Base-by-base conservation (phyloP, 2,113 vertebrate species). In the Romanogobio albipinnatus region DNA sequence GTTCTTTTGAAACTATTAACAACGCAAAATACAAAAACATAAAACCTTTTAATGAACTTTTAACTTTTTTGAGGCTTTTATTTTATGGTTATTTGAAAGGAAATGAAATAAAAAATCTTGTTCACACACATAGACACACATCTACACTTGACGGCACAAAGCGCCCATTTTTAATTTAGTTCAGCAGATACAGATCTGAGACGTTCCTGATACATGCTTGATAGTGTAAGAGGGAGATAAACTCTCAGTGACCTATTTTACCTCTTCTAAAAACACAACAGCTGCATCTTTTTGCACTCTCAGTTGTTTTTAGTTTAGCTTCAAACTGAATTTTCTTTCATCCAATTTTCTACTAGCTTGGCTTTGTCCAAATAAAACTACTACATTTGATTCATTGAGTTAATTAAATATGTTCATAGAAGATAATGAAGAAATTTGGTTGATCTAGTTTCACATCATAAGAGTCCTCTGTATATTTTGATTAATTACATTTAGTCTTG, bases 151-250 rank as follows among this genome's bases (percentile, higher is more conserved):
- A 24, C 6, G 11, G 14, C 43, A 75, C 51, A 83, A 49, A 84
- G 58, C 22, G 1, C 1, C 56, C 75, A 19, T 59, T 43, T 80
- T 75, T 39, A 62, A 33, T 64, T 75, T 51, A 5, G 14, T 59
- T 33, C 49, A 53, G 33, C 66, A 15, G 80, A 82, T 82, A 82
- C 29, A 58, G 29, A 82, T 82, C 66, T 71, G 47, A 82, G 43
- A 81, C 43, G 36, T 70, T 53, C 24, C 22, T 51, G 61, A 82
- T 71, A 58, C 66, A 71, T 70, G 47, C 19, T 4, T 70, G 80
- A 82, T 58, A 71, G 19, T 56, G 80, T 71, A 71, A 58, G 47
- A 58, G 33, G 13, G 13, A 82, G 47, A 82, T 82, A 82, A 71
- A 71, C 49, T 71, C 66, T 9, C 22, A 1, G 47, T 82, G 80